A percentile compares a stretch with the other conserved stretches of the same genome.
Conservation (phyloP, 1,140 invertebrate species). For the Samia ricini region DNA sequence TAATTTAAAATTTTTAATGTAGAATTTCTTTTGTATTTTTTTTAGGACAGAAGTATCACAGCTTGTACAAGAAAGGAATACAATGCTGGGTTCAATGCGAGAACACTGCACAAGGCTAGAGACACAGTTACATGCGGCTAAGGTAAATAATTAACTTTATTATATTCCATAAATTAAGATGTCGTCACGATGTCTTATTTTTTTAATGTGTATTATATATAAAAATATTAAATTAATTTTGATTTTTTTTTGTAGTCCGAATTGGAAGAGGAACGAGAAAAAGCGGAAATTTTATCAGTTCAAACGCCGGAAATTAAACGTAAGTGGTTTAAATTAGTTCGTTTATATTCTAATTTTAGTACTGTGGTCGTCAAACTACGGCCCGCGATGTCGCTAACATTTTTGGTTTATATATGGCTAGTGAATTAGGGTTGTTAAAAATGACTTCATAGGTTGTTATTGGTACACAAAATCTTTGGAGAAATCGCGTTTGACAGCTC, state of each 20-base stretch:
- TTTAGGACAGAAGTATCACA: conserved; percentile 54
- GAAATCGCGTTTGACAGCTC: no score
- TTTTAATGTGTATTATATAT: neutral
- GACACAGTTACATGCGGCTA: conserved; percentile 43
- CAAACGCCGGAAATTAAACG: conserved; percentile 75
- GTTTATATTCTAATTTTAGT: no score
- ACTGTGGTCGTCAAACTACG: no score
- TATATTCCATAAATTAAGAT: neutral
- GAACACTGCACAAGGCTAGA: conserved; percentile 57
- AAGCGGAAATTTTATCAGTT: conserved; percentile 45
- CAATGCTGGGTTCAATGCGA: conserved; percentile 60
- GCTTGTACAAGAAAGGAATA: conserved; percentile 59
- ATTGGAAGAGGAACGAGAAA: conserved; percentile 62
- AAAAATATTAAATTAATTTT: neutral
- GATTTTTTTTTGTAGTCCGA: conserved; percentile 37
- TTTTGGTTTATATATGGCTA: no score
- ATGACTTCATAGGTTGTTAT: no score
- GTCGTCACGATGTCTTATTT: neutral
- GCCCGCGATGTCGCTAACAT: no score
- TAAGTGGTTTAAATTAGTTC: conserved; percentile 38
- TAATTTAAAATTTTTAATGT: neutral
- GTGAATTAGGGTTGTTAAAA: no score
- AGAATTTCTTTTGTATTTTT: conserved; percentile 6
- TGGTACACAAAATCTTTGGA: no score
- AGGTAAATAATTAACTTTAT: conserved; percentile 48